Conservation (phyloP, 2,113 vertebrate species). For the Agapornis roseicollis region DNA sequence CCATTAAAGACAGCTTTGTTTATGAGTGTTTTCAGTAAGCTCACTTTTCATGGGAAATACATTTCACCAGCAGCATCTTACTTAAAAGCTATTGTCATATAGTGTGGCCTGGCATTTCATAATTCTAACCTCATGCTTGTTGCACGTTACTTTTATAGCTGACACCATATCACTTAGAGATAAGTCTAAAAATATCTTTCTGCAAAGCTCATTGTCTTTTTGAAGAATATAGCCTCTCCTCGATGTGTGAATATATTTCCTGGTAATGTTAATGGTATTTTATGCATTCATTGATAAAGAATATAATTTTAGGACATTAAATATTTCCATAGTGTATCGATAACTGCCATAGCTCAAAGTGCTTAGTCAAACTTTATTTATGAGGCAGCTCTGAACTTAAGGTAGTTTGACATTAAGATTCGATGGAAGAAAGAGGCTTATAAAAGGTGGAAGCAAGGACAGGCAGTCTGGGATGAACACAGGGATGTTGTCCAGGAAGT, state of each 20-base stretch:
- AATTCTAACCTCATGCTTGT: not conserved
- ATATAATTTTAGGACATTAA: not conserved
- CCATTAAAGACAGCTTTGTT: not conserved
- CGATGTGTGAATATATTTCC: not conserved
- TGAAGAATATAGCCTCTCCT: not conserved
- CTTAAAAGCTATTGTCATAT: not conserved
- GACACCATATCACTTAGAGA: not conserved
- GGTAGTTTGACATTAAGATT: not conserved
- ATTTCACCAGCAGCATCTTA: not conserved
- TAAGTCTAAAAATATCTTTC: not conserved
- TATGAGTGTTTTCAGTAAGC: not conserved
- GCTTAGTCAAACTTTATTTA: not conserved
- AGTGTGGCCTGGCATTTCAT: not conserved
- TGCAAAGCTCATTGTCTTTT: not conserved
- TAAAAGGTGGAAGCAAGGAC: no score
- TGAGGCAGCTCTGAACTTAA: not conserved
- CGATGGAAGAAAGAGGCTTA: no score
- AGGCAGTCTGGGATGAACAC: no score
- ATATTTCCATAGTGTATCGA: not conserved
- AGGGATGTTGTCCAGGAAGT: no score
- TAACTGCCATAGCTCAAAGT: not conserved
- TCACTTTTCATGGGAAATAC: not conserved
- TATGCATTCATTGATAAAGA: not conserved
- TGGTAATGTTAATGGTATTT: not conserved
- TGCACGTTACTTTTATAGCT: not conserved